Base-by-base conservation (phyloP, 2,888 invertebrate genomes). In the Argyresthia albistria region DNA sequence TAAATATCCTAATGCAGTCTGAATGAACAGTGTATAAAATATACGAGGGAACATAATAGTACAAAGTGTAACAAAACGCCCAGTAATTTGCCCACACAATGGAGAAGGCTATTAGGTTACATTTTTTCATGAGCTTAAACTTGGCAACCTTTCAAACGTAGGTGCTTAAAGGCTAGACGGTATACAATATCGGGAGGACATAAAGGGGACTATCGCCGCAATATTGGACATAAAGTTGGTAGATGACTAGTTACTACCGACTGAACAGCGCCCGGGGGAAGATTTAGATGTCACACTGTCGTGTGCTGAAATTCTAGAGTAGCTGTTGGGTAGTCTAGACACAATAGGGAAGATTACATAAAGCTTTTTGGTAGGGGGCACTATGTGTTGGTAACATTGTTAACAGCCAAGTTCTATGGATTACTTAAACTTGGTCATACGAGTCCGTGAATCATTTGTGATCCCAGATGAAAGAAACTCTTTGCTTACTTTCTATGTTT, bases 151-250 rank as follows among this genome's bases (percentile, higher is more conserved):
- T 50, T 55, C 56, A 56, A 52, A 11, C 25, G 43, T 14, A 43
- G 37, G 35, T 12, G 16, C 50, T 37, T 48, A 48, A 48, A 36
- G 48, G 48, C 9, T 36, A 25, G 47, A 59, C 57, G 60, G 60
- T 57, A 58, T 62, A 63, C 61, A 62, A 63, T 60, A 64, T 56
- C 57, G 55, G 58, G 59, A 6, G 58, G 60, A 62, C 60, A 62
- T 64, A 59, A 58, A 55, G 39, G 55, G 52, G 57, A 60, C 60
- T 63, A 65, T 62, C 60, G 64, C 59, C 55, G 59, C 62, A 63
- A 65, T 69, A 66, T 58, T 62, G 64, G 60, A 60, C 59, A 61
- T 65, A 64, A 67, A 35, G 12, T 47, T 14, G 45, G 45, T 14
- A 14, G 15, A 4, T 14, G 15, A 10, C n/a, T 39, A 39, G 11